A percentile compares a stretch with the other conserved stretches of the same genome.
phyloP scores from a whole-genome alignment of 2,888 invertebrate species.

The Orthosia cruda region DNA sequence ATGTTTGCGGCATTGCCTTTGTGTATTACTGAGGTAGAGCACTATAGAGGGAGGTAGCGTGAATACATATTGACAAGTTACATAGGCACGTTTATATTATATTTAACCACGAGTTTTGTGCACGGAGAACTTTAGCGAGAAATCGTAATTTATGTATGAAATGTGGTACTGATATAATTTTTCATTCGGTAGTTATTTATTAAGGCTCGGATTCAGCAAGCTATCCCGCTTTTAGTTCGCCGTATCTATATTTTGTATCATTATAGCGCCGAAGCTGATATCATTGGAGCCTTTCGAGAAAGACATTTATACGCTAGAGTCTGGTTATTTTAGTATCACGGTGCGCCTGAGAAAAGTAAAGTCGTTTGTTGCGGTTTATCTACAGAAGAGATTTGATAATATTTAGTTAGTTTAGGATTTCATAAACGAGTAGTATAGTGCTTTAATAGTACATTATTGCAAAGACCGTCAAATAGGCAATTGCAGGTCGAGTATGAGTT shows the following conservation, averaged over 20 bases:
- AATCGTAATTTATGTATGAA: slow-evolving; percentile 63
- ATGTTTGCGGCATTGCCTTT: slow-evolving; percentile 24
- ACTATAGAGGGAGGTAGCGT: slow-evolving; percentile 8
- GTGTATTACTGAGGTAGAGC: slow-evolving; percentile 31
- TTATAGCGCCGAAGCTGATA: slow-evolving; percentile 41
- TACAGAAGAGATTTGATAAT: neutral
- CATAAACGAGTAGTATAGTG: neutral
- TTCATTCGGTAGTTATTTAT: slow-evolving; percentile 65
- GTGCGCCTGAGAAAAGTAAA: slow-evolving; percentile 1
- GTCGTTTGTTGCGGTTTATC: slow-evolving; percentile 9
- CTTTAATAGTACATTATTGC: too few relatives aligned
- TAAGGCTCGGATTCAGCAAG: slow-evolving; percentile 51
- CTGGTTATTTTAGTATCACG: slow-evolving; percentile 17
- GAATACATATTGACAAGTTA: slow-evolving; percentile 45
- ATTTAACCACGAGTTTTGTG: slow-evolving; percentile 40
- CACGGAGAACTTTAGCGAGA: slow-evolving; percentile 55
- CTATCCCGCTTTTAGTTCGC: slow-evolving; percentile 36
- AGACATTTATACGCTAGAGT: slow-evolving; percentile 35
- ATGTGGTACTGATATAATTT: slow-evolving; percentile 63
- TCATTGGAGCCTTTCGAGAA: slow-evolving; percentile 23
- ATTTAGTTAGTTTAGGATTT: neutral
- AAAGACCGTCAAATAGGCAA: too few relatives aligned
- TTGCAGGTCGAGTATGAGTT: too few relatives aligned
- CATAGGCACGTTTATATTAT: slow-evolving; percentile 23
- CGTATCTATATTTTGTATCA: slow-evolving; percentile 27